Conservation (phyloP, 2,888 invertebrate species). For the Diarsia dahlii region DNA sequence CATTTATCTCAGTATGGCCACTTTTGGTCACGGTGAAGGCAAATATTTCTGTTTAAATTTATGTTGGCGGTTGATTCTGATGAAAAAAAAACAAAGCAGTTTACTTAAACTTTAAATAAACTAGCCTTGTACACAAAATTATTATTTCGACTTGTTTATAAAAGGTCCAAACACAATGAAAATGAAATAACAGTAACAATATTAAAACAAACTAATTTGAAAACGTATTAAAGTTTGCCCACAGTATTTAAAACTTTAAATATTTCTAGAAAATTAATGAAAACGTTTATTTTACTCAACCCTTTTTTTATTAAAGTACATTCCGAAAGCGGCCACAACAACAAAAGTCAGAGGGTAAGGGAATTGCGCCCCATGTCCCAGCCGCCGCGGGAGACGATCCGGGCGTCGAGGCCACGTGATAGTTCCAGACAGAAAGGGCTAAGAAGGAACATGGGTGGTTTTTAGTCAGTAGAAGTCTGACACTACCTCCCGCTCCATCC, state of each 20-base stretch:
- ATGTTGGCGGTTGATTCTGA: neutral
- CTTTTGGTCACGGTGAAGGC: neutral
- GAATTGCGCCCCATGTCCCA: neutral
- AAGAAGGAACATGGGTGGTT: no score
- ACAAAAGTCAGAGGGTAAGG: neutral
- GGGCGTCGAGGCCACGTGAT: no score
- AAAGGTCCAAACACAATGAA: conserved; percentile 13
- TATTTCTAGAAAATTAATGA: conserved; percentile 1
- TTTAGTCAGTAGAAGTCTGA: no score
- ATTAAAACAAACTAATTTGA: conserved; percentile 20
- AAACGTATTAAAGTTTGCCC: conserved; percentile 11
- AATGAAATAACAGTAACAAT: conserved; percentile 19
- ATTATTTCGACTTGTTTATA: conserved; percentile 3
- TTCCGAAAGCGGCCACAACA: neutral
- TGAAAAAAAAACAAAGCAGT: neutral
- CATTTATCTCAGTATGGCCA: neutral
- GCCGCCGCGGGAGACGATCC: no score
- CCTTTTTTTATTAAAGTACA: neutral
- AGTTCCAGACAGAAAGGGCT: no score
- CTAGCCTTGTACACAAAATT: neutral
- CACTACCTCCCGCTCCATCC: no score
- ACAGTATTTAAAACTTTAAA: conserved; percentile 15
- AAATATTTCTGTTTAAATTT: neutral
- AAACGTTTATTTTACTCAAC: neutral
- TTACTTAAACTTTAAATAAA: neutral